Conservation (phyloP, 2,113 vertebrate species). For the Dromaius novaehollandiae region DNA sequence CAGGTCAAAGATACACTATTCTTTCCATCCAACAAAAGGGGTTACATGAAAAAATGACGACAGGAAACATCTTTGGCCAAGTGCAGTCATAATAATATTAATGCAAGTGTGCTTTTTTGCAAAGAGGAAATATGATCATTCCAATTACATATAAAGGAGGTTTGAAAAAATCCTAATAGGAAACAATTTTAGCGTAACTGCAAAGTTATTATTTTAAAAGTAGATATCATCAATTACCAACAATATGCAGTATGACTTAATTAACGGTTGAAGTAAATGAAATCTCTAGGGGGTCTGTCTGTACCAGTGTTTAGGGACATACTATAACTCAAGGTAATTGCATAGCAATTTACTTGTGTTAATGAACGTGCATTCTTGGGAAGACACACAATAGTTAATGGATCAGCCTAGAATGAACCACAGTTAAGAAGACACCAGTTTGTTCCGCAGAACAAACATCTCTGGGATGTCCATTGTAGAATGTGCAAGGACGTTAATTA, state of each 20-base stretch:
- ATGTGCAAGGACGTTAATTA: not conserved
- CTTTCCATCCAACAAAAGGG: not conserved
- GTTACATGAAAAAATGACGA: not conserved
- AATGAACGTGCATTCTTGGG: slow-evolving; percentile 45
- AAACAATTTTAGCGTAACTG: not conserved
- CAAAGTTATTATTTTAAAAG: slow-evolving; percentile 40
- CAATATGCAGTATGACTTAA: not conserved
- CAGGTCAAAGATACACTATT: not conserved
- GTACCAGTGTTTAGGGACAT: slow-evolving; percentile 11
- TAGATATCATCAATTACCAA: not conserved
- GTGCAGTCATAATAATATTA: not conserved
- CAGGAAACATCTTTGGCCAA: not conserved
- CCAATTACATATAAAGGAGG: not conserved
- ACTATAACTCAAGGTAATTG: slow-evolving; percentile 54
- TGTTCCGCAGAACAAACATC: slow-evolving; percentile 18
- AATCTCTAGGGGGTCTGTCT: slow-evolving; percentile 26
- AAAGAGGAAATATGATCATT: slow-evolving; percentile 8
- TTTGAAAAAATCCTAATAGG: not conserved
- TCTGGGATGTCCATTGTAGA: not conserved
- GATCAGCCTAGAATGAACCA: not conserved
- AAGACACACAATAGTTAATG: not conserved
- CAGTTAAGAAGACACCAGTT: not conserved
- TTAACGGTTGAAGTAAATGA: not conserved
- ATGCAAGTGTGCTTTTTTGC: not conserved
- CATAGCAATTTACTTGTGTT: slow-evolving; percentile 50